Conservation (phyloP, 2,888 invertebrate genomes). For the Nebria salina region DNA sequence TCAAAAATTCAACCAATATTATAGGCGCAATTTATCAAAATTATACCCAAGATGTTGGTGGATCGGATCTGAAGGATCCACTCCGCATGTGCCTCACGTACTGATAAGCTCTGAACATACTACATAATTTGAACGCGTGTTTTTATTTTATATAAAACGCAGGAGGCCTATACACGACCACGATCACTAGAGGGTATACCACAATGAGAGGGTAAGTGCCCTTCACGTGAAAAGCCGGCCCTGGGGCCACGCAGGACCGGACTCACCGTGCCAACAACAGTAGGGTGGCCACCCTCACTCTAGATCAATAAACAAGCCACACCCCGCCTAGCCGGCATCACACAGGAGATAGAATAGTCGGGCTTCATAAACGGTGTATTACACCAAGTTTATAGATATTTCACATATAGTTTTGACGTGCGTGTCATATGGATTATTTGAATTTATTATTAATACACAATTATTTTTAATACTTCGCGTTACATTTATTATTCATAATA, state of each 20-base stretch:
- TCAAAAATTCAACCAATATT: not conserved
- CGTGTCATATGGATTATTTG: too few species aligned
- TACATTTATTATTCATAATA: too few species aligned
- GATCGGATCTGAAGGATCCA: slow-evolving; percentile 2
- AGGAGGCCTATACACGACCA: too few species aligned
- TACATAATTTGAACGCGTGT: slow-evolving; percentile 16
- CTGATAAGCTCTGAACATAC: not conserved
- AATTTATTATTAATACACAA: too few species aligned
- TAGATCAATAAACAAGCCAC: slow-evolving; percentile 27
- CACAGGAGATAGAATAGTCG: not conserved
- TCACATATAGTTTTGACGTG: too few species aligned
- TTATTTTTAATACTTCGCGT: too few species aligned
- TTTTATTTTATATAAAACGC: not conserved
- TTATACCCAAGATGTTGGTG: too few species aligned
- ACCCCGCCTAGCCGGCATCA: slow-evolving; percentile 9
- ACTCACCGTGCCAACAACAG: not conserved
- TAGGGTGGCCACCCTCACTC: slow-evolving; percentile 6
- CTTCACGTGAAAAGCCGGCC: slow-evolving; percentile 5
- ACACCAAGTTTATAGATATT: too few species aligned
- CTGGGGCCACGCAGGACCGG: slow-evolving; percentile 16
- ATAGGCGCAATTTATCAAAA: too few species aligned
- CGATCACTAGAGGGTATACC: too few species aligned
- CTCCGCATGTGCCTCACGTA: slow-evolving; percentile 5
- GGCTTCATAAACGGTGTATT: not conserved
- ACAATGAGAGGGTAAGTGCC: not conserved